Conservation (phyloP, 2,113 vertebrate species). For the Pagrus major region DNA sequence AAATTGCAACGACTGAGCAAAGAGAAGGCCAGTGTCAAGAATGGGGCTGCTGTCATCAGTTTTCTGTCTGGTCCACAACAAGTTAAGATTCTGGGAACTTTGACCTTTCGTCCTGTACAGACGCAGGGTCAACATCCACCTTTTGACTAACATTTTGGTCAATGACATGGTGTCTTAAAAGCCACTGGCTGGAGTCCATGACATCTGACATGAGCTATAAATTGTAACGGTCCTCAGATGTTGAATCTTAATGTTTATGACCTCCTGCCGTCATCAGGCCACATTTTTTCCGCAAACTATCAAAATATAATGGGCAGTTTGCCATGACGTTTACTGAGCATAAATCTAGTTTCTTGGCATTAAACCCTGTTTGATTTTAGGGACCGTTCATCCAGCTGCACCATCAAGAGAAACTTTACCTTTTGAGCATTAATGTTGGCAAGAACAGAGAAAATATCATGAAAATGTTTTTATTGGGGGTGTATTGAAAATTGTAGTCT, state of each 20-base stretch:
- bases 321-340: not conserved
- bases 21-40: slow-evolving; percentile 10
- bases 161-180: not conserved
- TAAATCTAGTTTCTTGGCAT: not conserved
- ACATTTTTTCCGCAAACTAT: not conserved
- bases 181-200: not conserved
- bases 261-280: not conserved
- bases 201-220: slow-evolving; percentile 4
- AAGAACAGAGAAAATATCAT: not conserved
- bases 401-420: not conserved
- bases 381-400: not conserved
- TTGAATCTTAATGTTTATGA: slow-evolving; percentile 1
- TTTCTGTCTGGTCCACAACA: not conserved
- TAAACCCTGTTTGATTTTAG: not conserved
- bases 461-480: not conserved
- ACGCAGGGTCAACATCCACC: not conserved
- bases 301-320: not conserved
- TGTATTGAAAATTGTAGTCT: not conserved
- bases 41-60: not conserved
- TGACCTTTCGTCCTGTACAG: not conserved
- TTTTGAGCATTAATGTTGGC: not conserved
- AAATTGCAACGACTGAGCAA: slow-evolving; percentile 29
- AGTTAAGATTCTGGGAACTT: not conserved
- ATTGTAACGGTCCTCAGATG: not conserved
- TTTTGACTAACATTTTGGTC: not conserved